Conservation (phyloP, 2,113 vertebrate genomes). For the Bambusicola thoracicus region DNA sequence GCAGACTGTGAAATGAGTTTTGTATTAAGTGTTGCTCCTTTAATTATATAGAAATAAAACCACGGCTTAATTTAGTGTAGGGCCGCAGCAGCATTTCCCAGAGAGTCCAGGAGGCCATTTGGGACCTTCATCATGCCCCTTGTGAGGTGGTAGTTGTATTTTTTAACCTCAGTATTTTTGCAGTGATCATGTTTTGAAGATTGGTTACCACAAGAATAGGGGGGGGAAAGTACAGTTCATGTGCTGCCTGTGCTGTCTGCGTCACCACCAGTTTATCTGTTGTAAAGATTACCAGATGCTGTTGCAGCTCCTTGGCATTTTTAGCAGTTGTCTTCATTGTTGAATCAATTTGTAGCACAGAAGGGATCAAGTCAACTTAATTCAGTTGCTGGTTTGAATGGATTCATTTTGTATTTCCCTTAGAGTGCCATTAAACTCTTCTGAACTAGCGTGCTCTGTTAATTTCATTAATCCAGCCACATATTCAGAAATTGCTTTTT, state of each 20-base stretch:
- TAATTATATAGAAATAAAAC: conserved; percentile 10
- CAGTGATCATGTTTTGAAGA: background rate
- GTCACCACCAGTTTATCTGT: conserved; percentile 5
- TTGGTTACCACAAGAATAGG: background rate
- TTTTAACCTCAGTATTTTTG: background rate
- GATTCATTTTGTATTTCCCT: conserved; percentile 20
- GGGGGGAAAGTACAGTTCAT: background rate
- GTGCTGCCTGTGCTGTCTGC: background rate
- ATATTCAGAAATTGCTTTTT: background rate
- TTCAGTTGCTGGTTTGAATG: background rate
- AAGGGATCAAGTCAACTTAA: conserved; percentile 26
- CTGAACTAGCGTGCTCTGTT: conserved; percentile 12
- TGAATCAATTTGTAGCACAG: conserved; percentile 34
- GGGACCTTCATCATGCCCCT: background rate
- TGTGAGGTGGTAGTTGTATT: background rate
- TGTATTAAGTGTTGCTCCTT: background rate
- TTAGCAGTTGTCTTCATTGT: background rate
- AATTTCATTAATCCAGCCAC: conserved; percentile 60
- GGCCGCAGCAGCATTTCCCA: background rate
- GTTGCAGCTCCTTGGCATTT: background rate
- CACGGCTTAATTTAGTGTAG: accelerated
- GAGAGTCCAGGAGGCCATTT: background rate
- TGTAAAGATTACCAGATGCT: conserved; percentile 34
- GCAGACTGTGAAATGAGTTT: conserved; percentile 11
- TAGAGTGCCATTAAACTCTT: conserved; percentile 3